Percentiles rank a stretch among this genome's conserved stretches.
These are phyloP conservation scores for Oscheius sp. DNA, from an alignment of 2,888 invertebrate genomes.

Conservation along the genomic window DNA sequence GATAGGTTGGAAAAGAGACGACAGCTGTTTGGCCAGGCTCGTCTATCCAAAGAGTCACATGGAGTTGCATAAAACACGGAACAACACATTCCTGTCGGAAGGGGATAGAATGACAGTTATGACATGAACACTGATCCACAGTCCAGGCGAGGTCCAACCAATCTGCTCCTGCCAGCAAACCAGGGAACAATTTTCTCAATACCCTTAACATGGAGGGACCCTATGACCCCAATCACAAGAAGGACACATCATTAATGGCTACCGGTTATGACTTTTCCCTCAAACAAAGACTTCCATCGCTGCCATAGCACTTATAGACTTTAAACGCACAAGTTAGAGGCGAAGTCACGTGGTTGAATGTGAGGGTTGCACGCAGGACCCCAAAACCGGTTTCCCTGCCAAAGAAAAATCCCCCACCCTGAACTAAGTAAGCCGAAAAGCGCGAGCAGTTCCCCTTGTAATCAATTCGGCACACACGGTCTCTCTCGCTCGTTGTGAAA, in stretches of 20 bases:
- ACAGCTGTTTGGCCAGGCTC: background rate
- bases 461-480: constrained; percentile 31
- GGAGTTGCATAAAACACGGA: constrained; percentile 21
- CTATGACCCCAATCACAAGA: background rate
- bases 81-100: constrained; percentile 4
- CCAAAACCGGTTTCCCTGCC: constrained; percentile 20
- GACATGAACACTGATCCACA: constrained; percentile 13
- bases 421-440: constrained; percentile 37
- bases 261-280: background rate
- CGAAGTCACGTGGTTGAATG: background rate
- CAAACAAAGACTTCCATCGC: background rate
- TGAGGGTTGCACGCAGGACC: background rate
- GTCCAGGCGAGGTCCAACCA: too few relatives aligned
- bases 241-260: background rate
- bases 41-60: constrained; percentile 9
- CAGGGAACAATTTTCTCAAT: too few relatives aligned
- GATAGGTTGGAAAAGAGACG: constrained; percentile 5
- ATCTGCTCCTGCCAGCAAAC: too few relatives aligned
- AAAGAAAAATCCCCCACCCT: constrained; percentile 27
- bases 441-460: constrained; percentile 14
- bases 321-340: background rate
- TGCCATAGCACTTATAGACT: background rate
- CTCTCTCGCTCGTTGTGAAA: background rate
- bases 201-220: too few relatives aligned
- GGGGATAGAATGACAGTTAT: constrained; percentile 20